Evolutionary conservation across 2,888 invertebrate species (phyloP).

Genomic region (Peribatodes rhomboidaria): DNA sequence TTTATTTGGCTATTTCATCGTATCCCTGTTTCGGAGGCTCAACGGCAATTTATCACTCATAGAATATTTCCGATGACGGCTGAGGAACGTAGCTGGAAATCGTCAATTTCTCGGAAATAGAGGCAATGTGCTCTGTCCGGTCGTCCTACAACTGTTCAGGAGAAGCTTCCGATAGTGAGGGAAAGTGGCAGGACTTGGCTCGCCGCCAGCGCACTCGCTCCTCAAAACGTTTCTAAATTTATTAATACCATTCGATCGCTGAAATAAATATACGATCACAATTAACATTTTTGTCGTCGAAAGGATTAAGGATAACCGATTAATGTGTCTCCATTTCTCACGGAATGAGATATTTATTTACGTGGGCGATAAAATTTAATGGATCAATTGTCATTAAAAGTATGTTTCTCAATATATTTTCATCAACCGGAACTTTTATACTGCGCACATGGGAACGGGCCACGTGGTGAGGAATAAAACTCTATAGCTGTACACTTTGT

Average conservation of each 20-base stretch:
- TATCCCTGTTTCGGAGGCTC: conserved; percentile 32
- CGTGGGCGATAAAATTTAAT: conserved; percentile 42
- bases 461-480: conserved; percentile 26
- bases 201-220: conserved; percentile 65
- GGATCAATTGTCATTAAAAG: conserved; percentile 48
- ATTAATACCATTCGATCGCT: conserved; percentile 78
- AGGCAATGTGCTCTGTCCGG: conserved; percentile 75
- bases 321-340: conserved; percentile 54
- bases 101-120: conserved; percentile 78
- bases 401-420: conserved; percentile 39
- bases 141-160: conserved; percentile 62
- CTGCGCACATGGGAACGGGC: conserved; percentile 21
- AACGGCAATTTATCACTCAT: conserved; percentile 73
- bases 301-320: conserved; percentile 70
- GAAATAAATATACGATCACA: conserved; percentile 74
- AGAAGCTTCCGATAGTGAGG: conserved; percentile 65
- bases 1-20: conserved; percentile 32
- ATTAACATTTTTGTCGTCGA: conserved; percentile 80
- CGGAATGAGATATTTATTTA: conserved; percentile 53
- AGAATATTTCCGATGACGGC: conserved; percentile 77
- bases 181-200: conserved; percentile 75
- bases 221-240: conserved; percentile 73
- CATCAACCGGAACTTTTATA: conserved; percentile 39
- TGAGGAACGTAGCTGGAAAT: conserved; percentile 71
- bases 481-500: conserved; percentile 13